These are phyloP conservation scores for Eurytemora carolleeae DNA, from an alignment of 1,140 invertebrate species.

Conservation along the genomic window DNA sequence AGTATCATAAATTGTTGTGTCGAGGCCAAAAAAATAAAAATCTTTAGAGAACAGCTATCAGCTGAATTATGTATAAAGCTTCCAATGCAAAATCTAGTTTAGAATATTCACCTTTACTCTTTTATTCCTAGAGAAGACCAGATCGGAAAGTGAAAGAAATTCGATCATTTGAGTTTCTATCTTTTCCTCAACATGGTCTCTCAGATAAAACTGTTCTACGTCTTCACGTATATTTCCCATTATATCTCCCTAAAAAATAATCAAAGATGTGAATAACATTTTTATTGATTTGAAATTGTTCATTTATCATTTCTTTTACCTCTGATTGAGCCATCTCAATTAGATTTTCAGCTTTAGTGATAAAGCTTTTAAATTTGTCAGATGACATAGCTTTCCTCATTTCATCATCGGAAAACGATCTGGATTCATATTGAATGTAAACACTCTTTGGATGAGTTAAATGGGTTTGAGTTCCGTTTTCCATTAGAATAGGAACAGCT, in stretches of 20 bases:
- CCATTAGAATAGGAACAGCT: constrained; percentile 11
- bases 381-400: not conserved
- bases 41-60: too few relatives aligned
- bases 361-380: not conserved
- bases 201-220: constrained; percentile 1
- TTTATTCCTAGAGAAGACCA: constrained; percentile 6
- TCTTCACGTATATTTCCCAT: constrained; percentile 10
- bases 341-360: not conserved
- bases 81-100: not conserved
- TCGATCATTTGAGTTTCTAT: constrained; percentile 7
- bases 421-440: constrained; percentile 9
- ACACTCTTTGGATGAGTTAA: constrained; percentile 11
- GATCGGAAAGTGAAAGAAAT: constrained; percentile 2
- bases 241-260: constrained; percentile 10
- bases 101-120: not conserved
- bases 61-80: not conserved
- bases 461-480: constrained; percentile 10
- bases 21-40: not conserved
- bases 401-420: not conserved
- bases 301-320: not conserved
- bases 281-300: not conserved
- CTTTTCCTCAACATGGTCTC: constrained; percentile 9
- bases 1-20: not conserved
- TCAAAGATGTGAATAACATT: not conserved
- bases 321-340: not conserved